Conservation (phyloP, 2,888 invertebrate species). For the Tenodera sinensis region DNA sequence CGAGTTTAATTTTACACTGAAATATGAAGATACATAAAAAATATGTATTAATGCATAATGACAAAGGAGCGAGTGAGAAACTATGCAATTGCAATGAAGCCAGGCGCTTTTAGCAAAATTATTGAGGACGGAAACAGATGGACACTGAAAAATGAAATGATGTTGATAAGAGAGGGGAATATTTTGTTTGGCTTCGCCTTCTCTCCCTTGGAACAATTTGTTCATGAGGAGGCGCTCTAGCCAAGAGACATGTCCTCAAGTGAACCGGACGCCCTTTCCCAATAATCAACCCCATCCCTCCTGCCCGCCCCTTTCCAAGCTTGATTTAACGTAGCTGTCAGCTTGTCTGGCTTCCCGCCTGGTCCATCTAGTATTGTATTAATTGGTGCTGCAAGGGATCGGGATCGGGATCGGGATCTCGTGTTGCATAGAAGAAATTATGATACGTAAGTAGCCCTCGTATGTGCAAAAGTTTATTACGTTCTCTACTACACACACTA, state of each 20-base stretch:
- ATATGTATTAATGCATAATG: too few relatives aligned
- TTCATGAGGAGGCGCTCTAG: not conserved
- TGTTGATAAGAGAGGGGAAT: too few relatives aligned
- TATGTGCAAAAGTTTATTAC: too few relatives aligned
- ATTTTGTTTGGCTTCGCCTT: not conserved
- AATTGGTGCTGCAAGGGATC: not conserved
- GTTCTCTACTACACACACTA: too few relatives aligned
- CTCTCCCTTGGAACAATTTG: not conserved
- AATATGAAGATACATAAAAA: too few relatives aligned
- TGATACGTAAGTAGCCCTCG: not conserved
- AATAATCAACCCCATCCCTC: not conserved
- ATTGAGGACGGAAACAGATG: too few relatives aligned
- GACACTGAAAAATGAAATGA: too few relatives aligned
- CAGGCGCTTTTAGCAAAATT: too few relatives aligned
- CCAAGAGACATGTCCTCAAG: constrained; percentile 16
- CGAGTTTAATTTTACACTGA: too few relatives aligned
- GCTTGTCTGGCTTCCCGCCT: not conserved
- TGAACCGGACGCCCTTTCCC: constrained; percentile 21
- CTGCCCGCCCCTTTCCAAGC: not conserved
- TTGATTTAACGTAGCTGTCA: not conserved
- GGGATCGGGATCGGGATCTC: not conserved
- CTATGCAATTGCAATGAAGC: too few relatives aligned
- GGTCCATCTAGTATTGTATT: constrained; percentile 10
- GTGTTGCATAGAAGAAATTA: not conserved
- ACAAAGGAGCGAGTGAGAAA: too few relatives aligned